Conservation (phyloP, 2,797 vertebrate genomes). For the Moxostoma hubbsi region DNA sequence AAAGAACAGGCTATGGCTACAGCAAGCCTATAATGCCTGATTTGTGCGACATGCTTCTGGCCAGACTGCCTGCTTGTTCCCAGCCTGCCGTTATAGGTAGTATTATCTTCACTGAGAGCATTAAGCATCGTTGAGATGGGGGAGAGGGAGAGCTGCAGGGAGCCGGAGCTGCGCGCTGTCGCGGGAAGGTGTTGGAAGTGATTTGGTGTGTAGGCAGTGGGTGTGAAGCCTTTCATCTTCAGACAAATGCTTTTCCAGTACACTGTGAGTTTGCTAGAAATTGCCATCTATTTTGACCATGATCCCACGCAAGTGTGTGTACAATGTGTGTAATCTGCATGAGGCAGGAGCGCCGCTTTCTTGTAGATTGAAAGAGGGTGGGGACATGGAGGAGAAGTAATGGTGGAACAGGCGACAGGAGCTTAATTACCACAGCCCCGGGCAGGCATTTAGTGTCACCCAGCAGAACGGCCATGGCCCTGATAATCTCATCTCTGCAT, state of each 20-base stretch:
- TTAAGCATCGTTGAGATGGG: slow-evolving; percentile 41
- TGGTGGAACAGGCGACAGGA: slow-evolving; percentile 75
- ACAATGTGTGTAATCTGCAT: slow-evolving; percentile 61
- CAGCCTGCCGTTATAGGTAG: slow-evolving; percentile 44
- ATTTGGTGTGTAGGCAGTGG: slow-evolving; percentile 80
- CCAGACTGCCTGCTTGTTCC: slow-evolving; percentile 53
- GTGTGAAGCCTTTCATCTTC: slow-evolving; percentile 85
- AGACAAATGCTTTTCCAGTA: slow-evolving; percentile 80
- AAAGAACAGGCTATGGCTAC: slow-evolving; percentile 24
- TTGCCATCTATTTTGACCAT: slow-evolving; percentile 48
- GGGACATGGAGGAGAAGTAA: slow-evolving; percentile 62
- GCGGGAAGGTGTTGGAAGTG: slow-evolving; percentile 80
- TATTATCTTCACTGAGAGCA: slow-evolving; percentile 41
- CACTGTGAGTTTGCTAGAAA: slow-evolving; percentile 65
- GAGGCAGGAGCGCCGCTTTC: slow-evolving; percentile 47
- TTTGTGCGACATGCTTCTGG: slow-evolving; percentile 67
- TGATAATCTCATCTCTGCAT: slow-evolving; percentile 64
- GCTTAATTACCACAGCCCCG: slow-evolving; percentile 61
- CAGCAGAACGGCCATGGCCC: slow-evolving; percentile 63
- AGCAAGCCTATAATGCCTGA: slow-evolving; percentile 52
- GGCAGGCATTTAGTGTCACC: slow-evolving; percentile 59
- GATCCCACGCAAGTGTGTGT: slow-evolving; percentile 58
- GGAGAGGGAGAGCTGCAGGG: slow-evolving; percentile 72
- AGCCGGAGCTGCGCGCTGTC: slow-evolving; percentile 77
- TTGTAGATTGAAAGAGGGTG: slow-evolving; percentile 62